Evolutionary conservation across 2,797 vertebrate species (phyloP).

Genomic region (Crocidura indochinensis): DNA sequence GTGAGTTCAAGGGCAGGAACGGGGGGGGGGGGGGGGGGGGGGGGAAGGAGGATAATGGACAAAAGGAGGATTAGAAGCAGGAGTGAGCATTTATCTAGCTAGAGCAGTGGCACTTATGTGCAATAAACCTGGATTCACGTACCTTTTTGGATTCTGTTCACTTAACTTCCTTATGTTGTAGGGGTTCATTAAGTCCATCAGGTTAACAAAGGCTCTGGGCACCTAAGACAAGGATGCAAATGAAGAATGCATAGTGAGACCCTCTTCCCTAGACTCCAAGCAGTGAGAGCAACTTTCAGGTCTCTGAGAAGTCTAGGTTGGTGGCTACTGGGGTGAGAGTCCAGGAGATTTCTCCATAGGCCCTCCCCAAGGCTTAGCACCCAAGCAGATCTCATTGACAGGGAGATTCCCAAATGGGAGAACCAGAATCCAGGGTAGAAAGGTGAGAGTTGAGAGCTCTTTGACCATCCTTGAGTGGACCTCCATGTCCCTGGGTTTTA

Average conservation of each 20-base stretch:
- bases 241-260: not conserved
- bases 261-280: not conserved
- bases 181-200: conserved; percentile 92
- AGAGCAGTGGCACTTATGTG: conserved; percentile 74
- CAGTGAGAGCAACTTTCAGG: not conserved
- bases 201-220: conserved; percentile 95
- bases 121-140: conserved; percentile 92
- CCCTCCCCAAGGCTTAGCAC: not conserved
- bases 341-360: not conserved
- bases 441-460: no score
- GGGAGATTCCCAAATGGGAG: no score
- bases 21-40: no score
- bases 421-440: no score
- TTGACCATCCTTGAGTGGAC: no score
- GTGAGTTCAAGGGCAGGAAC: no score
- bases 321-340: no score
- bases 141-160: conserved; percentile 87
- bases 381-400: not conserved
- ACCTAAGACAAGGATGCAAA: conserved; percentile 90
- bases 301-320: not conserved
- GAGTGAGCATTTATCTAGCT: no score
- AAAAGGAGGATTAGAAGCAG: no score
- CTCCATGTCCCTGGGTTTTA: no score
- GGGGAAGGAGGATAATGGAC: not conserved
- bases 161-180: conserved; percentile 92